phyloP scores from a whole-genome alignment of 2,888 invertebrate species.

The Holacanthella duospinosa region DNA sequence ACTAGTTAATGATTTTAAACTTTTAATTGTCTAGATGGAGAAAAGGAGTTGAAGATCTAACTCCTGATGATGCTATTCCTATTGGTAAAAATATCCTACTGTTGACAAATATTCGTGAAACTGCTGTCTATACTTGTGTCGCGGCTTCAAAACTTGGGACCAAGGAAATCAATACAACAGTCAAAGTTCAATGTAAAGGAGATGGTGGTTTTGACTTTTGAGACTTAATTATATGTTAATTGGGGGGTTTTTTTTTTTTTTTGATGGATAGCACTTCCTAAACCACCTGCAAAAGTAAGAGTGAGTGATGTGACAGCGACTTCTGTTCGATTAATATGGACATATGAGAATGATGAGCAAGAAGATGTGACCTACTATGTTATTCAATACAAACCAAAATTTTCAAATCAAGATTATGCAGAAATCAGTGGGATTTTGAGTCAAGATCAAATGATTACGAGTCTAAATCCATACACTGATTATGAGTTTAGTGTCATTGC shows the following conservation, averaged over 20 bases:
- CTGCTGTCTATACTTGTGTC: conserved; percentile 93
- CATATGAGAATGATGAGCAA: conserved; percentile 60
- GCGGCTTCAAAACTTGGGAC: conserved; percentile 88
- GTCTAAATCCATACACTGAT: conserved; percentile 83
- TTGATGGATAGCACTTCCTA: conserved; percentile 84
- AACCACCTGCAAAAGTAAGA: conserved; percentile 76
- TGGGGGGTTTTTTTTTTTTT: no score
- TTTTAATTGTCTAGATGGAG: conserved; percentile 50
- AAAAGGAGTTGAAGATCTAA: conserved; percentile 70
- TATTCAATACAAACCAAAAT: conserved; percentile 91
- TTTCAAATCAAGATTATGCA: conserved; percentile 79
- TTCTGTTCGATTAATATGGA: conserved; percentile 86
- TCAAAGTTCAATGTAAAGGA: conserved; percentile 88
- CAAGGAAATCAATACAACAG: conserved; percentile 74
- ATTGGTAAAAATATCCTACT: conserved; percentile 68
- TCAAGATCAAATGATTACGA: conserved; percentile 81
- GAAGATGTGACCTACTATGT: conserved; percentile 92
- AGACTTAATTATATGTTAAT: no score
- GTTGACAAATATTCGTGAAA: conserved; percentile 75
- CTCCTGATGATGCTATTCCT: conserved; percentile 71
- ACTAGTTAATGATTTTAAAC: conserved; percentile 10
- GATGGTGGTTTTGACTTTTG: background rate
- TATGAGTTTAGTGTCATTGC: conserved; percentile 95
- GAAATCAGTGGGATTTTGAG: conserved; percentile 89
- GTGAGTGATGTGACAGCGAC: conserved; percentile 89